Base-by-base conservation (phyloP, 2,888 invertebrate genomes). In the Apodemia mormo region DNA sequence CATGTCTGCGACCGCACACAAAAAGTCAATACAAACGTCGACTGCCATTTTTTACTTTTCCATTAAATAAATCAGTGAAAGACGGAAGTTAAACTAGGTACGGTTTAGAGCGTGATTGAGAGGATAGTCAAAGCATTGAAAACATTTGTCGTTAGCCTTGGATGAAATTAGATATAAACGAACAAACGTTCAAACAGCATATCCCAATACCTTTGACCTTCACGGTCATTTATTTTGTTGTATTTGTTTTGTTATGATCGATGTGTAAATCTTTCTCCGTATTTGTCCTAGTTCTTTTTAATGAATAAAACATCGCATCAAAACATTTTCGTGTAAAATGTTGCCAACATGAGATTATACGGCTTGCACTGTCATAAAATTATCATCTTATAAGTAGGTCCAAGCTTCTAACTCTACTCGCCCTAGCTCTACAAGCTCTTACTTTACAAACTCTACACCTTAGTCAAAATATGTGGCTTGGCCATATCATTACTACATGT, bases 21-120 rank as follows among this genome's bases (percentile, higher is more conserved):
- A 49, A 49, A 49, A 6, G 6, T 61, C 12, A 12, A 14, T 6
- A 30, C 6, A 61, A 61, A 61, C 33, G 61, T 33, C 14, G 33
- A 30, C 14, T 7, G 30, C 12, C 33, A 7, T 12, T 14, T 33
- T 61, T 61, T 61, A 33, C 33, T 29, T 8, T 56, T 61, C 12
- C 12, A 61, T 61, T 33, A 61, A 61, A 61, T 61, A 6, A 61
- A 61, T 61, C 61, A 61, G 61, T 61, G 61, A 61, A 61, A 61
- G 61, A 61, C 61, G 61, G 61, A 61, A 61, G 30, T 61, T 14
- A 10, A 61, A 6, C 30, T 10, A 12, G 12, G 30, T 14, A 61
- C 61, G 61, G 33, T 6, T 29, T 61, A 14, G 33, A 61, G 61
- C 30, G 61, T 61, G 61, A 61, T 61, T 61, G 10, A 61, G 61